Evolutionary conservation across 2,888 invertebrate species (phyloP).

Genomic region (Perizoma affinitatum): DNA sequence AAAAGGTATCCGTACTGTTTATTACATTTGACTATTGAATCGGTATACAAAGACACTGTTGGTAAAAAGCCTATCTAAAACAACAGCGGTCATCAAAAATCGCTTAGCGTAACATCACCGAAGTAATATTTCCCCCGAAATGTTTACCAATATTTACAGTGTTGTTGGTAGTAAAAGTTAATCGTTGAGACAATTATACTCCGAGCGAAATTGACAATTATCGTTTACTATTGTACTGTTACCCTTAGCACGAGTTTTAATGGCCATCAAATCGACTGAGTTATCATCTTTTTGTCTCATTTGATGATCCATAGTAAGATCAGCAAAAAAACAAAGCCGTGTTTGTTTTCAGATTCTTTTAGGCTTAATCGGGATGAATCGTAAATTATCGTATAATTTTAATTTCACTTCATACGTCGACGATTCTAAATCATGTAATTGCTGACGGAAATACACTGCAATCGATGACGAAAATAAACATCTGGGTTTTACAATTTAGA

Average conservation of each 20-base stretch:
- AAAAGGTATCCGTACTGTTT: too few species aligned
- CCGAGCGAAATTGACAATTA: slow-evolving; percentile 56
- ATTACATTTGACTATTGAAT: neutral
- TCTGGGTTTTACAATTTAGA: too few species aligned
- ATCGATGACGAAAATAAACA: too few species aligned
- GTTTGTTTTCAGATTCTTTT: too few species aligned
- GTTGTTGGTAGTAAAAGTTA: slow-evolving; percentile 60
- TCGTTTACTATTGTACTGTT: slow-evolving; percentile 39
- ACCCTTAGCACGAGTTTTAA: slow-evolving; percentile 5
- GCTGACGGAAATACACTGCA: too few species aligned
- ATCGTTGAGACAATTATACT: slow-evolving; percentile 60
- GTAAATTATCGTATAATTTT: too few species aligned
- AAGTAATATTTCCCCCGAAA: slow-evolving; percentile 51
- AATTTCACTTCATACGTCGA: too few species aligned
- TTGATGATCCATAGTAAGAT: too few species aligned
- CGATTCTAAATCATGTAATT: too few species aligned
- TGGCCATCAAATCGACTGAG: neutral
- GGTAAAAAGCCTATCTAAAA: slow-evolving; percentile 7
- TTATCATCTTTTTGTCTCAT: too few species aligned
- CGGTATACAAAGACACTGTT: slow-evolving; percentile 7
- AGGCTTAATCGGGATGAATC: too few species aligned
- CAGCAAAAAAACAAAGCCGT: too few species aligned
- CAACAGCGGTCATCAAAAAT: slow-evolving; percentile 64
- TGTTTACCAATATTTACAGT: slow-evolving; percentile 63
- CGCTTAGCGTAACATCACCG: slow-evolving; percentile 66